Evolutionary conservation across 2,797 vertebrate species (phyloP), one percentile per base, ranked within the genome.

Genomic region (Anisognathus igniventris): DNA sequence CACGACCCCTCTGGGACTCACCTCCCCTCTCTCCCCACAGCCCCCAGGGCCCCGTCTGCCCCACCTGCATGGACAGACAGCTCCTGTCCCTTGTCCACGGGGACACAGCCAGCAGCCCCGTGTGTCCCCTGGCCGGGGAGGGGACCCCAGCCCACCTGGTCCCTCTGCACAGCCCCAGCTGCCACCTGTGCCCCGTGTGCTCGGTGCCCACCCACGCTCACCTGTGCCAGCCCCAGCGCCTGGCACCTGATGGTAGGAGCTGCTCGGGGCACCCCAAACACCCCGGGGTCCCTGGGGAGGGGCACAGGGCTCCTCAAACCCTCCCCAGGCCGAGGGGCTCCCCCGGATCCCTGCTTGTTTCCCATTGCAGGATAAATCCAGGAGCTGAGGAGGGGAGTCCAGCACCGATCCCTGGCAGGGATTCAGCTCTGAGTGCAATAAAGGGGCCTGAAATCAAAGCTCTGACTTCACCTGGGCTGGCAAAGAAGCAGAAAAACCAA

Each of bases 1-100:
- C 21, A 2, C 0, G 0, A 25, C 2, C 66, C n/a, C 2, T 0
- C 2, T 1, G 4, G 33, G 42, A 6, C 48, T 78, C 53, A 74
- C 28, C 28, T 40, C 9, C 2, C 7, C 57, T 67, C 62, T 77
- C 14, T 79, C 40, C 44, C 70, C 76, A 4, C 95, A 96, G 95
- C 76, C 80, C 21, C 0, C 14, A 0, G 45, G 73, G 70, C 33
- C 64, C 91, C 1, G 0, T 94, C 14, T 96, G 95, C 70, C 10
- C 58, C 0, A 11, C 8, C 73, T 96, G 95, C 25, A 5, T 3
- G 1, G 77, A 94, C 80, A 45, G 0, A 11, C 83, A 93, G 80
- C 70, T 90, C 40, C 91, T 95, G 67, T 74, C 76, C 25, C 91
- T 93, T 0, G 19, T 95, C 12, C 77, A 74, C 2, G 48, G 73